Evolutionary conservation across 2,113 vertebrate species (phyloP).

Genomic region (Cynopterus brachyotis): DNA sequence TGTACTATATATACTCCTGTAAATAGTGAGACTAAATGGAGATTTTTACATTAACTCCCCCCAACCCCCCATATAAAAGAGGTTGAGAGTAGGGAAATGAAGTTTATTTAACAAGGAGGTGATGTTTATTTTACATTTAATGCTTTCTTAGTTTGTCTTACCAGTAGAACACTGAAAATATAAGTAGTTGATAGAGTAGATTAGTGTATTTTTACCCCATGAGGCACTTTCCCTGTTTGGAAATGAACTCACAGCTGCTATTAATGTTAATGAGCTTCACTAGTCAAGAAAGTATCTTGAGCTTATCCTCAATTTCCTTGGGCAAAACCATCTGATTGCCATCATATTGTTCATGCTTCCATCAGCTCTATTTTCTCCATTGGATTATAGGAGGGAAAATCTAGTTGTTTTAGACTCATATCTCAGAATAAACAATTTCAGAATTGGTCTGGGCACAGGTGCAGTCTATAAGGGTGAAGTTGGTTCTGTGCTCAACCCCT

Average conservation of each 20-base stretch:
- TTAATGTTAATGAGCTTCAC: slow-evolving; percentile 56
- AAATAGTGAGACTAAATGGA: slow-evolving; percentile 39
- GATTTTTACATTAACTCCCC: neutral
- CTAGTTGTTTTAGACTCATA: neutral
- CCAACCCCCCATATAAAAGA: neutral
- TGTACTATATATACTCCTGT: neutral
- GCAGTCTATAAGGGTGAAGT: neutral
- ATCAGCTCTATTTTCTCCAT: neutral
- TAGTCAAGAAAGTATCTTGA: slow-evolving; percentile 25
- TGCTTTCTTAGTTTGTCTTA: slow-evolving; percentile 40
- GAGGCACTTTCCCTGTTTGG: slow-evolving; percentile 16
- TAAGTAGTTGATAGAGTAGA: neutral
- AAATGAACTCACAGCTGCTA: slow-evolving; percentile 30
- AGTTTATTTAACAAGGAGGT: slow-evolving; percentile 32
- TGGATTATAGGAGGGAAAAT: neutral
- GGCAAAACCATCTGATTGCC: slow-evolving; percentile 26
- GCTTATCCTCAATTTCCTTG: slow-evolving; percentile 38
- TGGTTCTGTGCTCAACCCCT: neutral
- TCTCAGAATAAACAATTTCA: slow-evolving; percentile 39
- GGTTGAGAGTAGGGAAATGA: neutral
- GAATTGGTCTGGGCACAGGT: neutral
- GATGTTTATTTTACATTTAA: slow-evolving; percentile 30
- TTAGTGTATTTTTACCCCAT: slow-evolving; percentile 11
- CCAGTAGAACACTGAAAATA: neutral
- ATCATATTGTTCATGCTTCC: neutral